Evolutionary conservation across 2,888 invertebrate genomes (phyloP).

Genomic region (Tiphia femorata): DNA sequence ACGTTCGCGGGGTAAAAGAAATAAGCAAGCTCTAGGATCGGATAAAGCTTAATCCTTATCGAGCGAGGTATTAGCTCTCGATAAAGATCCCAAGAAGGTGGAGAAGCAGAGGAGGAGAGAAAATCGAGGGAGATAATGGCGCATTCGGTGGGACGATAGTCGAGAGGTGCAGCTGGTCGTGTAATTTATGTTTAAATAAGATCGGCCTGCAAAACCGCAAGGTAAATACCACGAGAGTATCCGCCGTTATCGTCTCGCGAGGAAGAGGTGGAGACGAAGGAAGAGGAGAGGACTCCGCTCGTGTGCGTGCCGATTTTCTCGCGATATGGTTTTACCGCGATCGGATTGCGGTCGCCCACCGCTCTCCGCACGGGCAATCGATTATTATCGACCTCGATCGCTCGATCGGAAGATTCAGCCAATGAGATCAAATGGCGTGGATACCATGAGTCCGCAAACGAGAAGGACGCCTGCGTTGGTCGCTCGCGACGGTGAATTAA

Average conservation of each 20-base stretch:
- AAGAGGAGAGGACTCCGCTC: constrained; percentile 22
- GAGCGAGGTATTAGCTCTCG: too few relatives aligned
- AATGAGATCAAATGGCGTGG: too few relatives aligned
- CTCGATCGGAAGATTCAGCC: too few relatives aligned
- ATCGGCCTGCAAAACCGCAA: constrained; percentile 64
- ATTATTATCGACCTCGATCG: constrained; percentile 30
- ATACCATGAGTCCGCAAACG: too few relatives aligned
- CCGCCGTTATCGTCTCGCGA: not conserved
- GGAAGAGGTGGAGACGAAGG: not conserved
- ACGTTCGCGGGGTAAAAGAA: too few relatives aligned
- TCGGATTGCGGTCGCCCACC: constrained; percentile 53
- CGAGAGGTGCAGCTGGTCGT: constrained; percentile 20
- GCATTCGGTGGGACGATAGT: not conserved
- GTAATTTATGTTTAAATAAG: constrained; percentile 68
- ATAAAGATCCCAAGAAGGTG: too few relatives aligned
- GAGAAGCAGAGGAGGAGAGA: too few relatives aligned
- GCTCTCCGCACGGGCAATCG: constrained; percentile 37
- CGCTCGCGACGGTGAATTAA: too few relatives aligned
- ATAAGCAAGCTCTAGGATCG: too few relatives aligned
- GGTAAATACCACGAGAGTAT: constrained; percentile 62
- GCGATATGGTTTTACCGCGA: constrained; percentile 55
- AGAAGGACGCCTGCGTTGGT: too few relatives aligned
- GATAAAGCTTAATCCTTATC: too few relatives aligned
- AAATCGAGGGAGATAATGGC: constrained; percentile 38
- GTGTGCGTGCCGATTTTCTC: constrained; percentile 34